Conservation (phyloP, 1,140 invertebrate genomes). For the Epicauta chinensis region DNA sequence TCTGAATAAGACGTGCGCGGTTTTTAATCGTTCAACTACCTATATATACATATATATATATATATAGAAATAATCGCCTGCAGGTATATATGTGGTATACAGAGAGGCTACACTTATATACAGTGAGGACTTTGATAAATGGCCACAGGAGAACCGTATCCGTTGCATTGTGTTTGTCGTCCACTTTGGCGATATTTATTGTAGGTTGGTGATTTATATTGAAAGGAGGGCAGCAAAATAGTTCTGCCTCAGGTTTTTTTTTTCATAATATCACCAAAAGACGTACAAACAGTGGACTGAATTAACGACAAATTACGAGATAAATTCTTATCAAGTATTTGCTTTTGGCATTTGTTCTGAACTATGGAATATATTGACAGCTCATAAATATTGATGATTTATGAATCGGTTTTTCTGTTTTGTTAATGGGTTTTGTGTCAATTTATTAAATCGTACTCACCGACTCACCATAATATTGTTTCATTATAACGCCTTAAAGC, state of each 20-base stretch:
- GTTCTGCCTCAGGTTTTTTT: too few species aligned
- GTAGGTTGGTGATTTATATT: conserved; percentile 30
- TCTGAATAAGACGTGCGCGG: conserved; percentile 28
- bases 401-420: conserved; percentile 8
- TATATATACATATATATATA: too few species aligned
- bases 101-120: conserved; percentile 5
- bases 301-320: conserved; percentile 33
- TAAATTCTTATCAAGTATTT: conserved; percentile 22
- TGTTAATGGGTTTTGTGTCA: conserved; percentile 7
- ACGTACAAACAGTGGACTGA: conserved; percentile 26
- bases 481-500: conserved; percentile 1
- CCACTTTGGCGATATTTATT: conserved; percentile 36
- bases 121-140: conserved; percentile 24
- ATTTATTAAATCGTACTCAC: conserved; percentile 11
- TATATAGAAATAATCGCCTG: too few species aligned
- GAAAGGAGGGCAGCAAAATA: conserved; percentile 18
- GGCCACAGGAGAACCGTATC: conserved; percentile 17
- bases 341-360: conserved; percentile 13
- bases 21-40: conserved; percentile 28
- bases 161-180: conserved; percentile 36
- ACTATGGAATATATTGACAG: conserved; percentile 10
- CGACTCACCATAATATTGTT: conserved; percentile 2
- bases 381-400: conserved; percentile 16
- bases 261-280: conserved; percentile 19
- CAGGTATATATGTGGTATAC: too few species aligned